phyloP scores from a whole-genome alignment of 2,113 vertebrate species.

The Sialia sialis region DNA sequence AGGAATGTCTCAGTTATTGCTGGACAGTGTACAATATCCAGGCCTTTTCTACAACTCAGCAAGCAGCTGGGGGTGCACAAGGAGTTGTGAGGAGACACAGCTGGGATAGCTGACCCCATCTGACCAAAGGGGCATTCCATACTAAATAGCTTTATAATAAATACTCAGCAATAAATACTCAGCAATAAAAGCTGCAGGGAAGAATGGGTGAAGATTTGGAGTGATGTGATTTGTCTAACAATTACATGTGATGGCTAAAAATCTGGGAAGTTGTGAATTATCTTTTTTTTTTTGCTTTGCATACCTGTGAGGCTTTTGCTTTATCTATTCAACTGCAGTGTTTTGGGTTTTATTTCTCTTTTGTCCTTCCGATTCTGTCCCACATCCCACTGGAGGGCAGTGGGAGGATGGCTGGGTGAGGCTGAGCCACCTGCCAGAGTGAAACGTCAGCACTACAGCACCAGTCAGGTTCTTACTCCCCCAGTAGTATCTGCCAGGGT shows the following conservation, averaged over 20 bases:
- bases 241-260: rapidly evolving
- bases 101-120: background rate
- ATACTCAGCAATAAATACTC: background rate
- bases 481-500: background rate
- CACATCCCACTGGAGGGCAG: background rate
- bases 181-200: background rate
- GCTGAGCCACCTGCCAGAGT: background rate
- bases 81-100: background rate
- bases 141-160: rapidly evolving
- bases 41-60: background rate
- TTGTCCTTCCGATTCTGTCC: background rate
- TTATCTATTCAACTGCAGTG: background rate
- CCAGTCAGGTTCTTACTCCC: background rate
- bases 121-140: background rate
- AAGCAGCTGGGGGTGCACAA: background rate
- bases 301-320: background rate
- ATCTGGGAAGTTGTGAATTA: background rate
- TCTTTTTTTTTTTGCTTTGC: background rate
- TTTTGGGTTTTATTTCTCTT: background rate
- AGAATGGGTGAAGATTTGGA: background rate
- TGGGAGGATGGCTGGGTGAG: rapidly evolving
- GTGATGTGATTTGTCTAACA: background rate
- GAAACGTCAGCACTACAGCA: background rate
- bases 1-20: background rate
- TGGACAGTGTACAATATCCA: background rate